Base-by-base conservation (phyloP, 2,797 vertebrate species). In the Tokudaia tokunoshimensis region DNA sequence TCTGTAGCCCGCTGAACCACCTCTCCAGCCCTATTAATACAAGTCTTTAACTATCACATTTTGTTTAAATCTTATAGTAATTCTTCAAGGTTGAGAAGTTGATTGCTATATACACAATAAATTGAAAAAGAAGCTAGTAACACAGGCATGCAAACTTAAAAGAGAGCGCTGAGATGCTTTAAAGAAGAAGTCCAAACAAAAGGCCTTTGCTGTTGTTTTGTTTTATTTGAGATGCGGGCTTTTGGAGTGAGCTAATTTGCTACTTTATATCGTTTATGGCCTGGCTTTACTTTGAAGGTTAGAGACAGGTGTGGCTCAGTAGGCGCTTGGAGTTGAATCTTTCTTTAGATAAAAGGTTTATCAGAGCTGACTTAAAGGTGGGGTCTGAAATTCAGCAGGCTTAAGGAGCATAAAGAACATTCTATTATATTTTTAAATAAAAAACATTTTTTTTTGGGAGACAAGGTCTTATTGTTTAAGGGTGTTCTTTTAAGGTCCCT, bases 61-160 rank as follows among this genome's bases (percentile, higher is more conserved):
- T 94, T 31, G 88, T 96, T 96, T 96, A 20, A 75, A 91, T 74
- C 59, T 91, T 89, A 81, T 7, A 80, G 85, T 91, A 72, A 91
- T 10, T 65, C 72, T 95, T 37, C 52, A 37, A 74, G 2, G 22
- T 67, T 89, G n/a, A 55, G 91, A 57, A 88, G 63, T 80, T 76
- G 84, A 94, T 72, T 44, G 12, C 24, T 6, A 81, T 84, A 61
- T 81, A 95, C 67, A 76, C 12, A 84, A 75, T 11, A 91, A n/a
- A 94, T 63, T 41, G 87, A 78, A 63, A 78, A 92, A 80, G 55
- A 74, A 88, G 59, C 72, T 74, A 85, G 22, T 81, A 59, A 92
- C 76, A 78, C 81, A 24, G 89, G 24, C n/a, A 61, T 90, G 52
- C 50, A 78, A 94, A 59, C 34, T 17, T 41, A 76, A 88, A 92